These are phyloP conservation scores for Menidia beryllina DNA, from an alignment of 2,113 vertebrate species.

Conservation along the genomic window DNA sequence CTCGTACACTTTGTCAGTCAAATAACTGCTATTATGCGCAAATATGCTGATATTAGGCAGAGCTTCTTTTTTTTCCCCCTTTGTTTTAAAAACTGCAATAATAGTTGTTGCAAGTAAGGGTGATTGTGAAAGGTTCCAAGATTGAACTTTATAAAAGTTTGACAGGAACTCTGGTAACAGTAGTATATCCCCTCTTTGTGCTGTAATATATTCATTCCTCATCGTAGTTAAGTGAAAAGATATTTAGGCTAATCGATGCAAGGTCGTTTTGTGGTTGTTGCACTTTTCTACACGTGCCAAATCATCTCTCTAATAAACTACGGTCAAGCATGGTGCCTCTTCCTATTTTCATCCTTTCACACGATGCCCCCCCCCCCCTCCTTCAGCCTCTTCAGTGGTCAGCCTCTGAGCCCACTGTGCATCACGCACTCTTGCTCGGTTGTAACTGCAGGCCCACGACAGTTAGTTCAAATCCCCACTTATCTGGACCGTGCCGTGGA, in stretches of 20 bases:
- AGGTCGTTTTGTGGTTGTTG: slow-evolving; percentile 32
- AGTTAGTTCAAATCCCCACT: slow-evolving; percentile 24
- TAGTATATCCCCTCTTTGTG: slow-evolving; percentile 1
- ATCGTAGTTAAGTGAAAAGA: slow-evolving; percentile 7
- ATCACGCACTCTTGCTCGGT: slow-evolving; percentile 23
- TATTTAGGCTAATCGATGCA: slow-evolving; percentile 4
- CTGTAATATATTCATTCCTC: background rate
- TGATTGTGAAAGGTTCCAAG: slow-evolving; percentile 13
- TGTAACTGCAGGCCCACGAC: slow-evolving; percentile 43
- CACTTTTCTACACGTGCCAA: slow-evolving; percentile 71
- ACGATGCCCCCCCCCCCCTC: no score
- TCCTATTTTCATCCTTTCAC: background rate
- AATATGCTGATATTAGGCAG: background rate
- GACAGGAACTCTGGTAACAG: no score
- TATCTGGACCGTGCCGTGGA: slow-evolving; percentile 31
- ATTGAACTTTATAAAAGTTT: background rate
- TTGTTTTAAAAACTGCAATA: background rate
- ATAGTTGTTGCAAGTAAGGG: slow-evolving; percentile 14
- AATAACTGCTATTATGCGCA: slow-evolving; percentile 1
- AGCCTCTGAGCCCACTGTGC: slow-evolving; percentile 14
- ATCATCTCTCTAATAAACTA: slow-evolving; percentile 63
- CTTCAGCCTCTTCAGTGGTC: slow-evolving; percentile 3
- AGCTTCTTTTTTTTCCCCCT: slow-evolving; percentile 16
- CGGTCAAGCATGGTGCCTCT: background rate
- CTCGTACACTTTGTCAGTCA: background rate